phyloP scores from a whole-genome alignment of 2,888 invertebrate species.

The Coelinius sp. region DNA sequence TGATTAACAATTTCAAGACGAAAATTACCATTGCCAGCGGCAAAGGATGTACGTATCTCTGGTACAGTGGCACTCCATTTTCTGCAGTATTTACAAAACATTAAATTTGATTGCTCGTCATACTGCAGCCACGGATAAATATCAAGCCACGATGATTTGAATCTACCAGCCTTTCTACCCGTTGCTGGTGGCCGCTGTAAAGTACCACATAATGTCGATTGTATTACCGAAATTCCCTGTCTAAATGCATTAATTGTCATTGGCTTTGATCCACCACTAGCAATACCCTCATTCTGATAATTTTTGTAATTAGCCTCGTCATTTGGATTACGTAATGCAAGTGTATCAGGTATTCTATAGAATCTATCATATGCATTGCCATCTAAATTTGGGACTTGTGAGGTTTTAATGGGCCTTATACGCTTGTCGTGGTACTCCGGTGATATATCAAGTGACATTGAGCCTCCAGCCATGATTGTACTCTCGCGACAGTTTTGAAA shows the following conservation, averaged over 20 bases:
- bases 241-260: constrained; percentile 45
- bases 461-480: constrained; percentile 60
- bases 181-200: constrained; percentile 47
- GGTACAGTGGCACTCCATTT: constrained; percentile 81
- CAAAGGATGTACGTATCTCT: constrained; percentile 83
- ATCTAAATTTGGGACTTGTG: constrained; percentile 31
- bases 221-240: constrained; percentile 65
- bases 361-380: constrained; percentile 29
- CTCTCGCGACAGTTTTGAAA: constrained; percentile 60
- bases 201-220: constrained; percentile 50
- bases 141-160: constrained; percentile 79
- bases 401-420: constrained; percentile 40
- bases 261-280: constrained; percentile 24
- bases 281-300: constrained; percentile 23
- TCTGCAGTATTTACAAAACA: constrained; percentile 83
- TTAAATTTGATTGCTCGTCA: constrained; percentile 78
- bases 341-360: background rate
- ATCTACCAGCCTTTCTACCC: constrained; percentile 76
- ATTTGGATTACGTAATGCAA: constrained; percentile 14
- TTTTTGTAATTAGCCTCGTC: constrained; percentile 4
- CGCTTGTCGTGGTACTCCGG: constrained; percentile 43
- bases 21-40: constrained; percentile 84
- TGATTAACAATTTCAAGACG: constrained; percentile 84
- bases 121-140: constrained; percentile 82
- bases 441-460: constrained; percentile 58